Evolutionary conservation across 1,140 invertebrate species (phyloP).

Genomic region (Saxidomus purpurata): DNA sequence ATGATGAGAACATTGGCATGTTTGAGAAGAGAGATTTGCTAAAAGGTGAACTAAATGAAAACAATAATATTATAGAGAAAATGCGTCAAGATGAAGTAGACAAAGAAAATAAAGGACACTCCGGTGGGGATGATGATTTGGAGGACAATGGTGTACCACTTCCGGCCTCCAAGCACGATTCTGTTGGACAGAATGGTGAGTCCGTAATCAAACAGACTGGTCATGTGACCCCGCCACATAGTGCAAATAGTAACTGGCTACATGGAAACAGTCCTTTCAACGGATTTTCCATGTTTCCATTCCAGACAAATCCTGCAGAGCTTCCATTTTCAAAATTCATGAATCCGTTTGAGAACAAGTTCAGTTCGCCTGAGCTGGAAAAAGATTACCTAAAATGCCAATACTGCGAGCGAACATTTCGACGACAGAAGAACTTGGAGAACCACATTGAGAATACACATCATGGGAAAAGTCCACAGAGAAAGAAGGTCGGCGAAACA

Average conservation of each 20-base stretch:
- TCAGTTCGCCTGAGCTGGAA: constrained; percentile 78
- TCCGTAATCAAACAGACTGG: constrained; percentile 62
- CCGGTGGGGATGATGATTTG: neutral
- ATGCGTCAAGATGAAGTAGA: constrained; percentile 42
- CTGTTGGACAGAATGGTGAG: constrained; percentile 31
- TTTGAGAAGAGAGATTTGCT: neutral
- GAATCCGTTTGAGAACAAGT: constrained; percentile 79
- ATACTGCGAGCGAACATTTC: constrained; percentile 84
- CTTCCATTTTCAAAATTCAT: constrained; percentile 79
- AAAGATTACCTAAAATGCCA: constrained; percentile 86
- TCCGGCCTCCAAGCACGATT: constrained; percentile 46
- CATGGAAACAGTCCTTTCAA: constrained; percentile 73
- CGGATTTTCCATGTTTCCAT: constrained; percentile 79
- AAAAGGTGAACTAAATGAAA: constrained; percentile 57
- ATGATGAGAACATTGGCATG: neutral
- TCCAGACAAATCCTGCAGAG: constrained; percentile 78
- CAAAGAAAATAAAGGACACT: constrained; percentile 56
- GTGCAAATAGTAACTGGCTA: constrained; percentile 71
- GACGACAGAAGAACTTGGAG: constrained; percentile 84
- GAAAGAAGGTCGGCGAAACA: constrained; percentile 78
- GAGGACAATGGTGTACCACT: constrained; percentile 53
- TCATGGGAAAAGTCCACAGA: constrained; percentile 78
- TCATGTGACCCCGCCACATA: constrained; percentile 64
- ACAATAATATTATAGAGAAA: constrained; percentile 66
- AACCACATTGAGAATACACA: constrained; percentile 85